Base-by-base conservation (phyloP, 2,888 invertebrate genomes). In the Heliconius hortense region DNA sequence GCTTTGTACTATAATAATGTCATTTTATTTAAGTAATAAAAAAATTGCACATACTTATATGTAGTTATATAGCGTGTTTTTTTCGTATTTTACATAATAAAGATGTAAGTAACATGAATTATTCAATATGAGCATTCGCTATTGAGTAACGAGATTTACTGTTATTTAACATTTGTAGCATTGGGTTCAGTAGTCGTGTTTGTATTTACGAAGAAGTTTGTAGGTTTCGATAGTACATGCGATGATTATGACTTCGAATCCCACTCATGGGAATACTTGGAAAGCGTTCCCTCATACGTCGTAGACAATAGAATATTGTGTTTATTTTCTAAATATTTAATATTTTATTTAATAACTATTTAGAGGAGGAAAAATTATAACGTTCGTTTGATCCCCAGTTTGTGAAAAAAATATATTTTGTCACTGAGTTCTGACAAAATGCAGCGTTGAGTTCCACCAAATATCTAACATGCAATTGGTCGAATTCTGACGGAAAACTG, bases 51-150 rank as follows among this genome's bases (percentile, higher is more conserved):
- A 21, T 63, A 31, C 18, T 10, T 35, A 10, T 35, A 35, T 35
- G 31, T 28, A 62, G 7, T 18, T 31, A 31, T 8, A 35, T n/a
- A 10, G 48, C 21, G n/a, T 11, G 4, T 28, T 69, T 69, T 68
- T 56, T 69, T 31, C n/a, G 28, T 24, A 69, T 35, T 69, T 69
- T 56, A 69, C 31, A 69, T 69, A 69, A 69, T 53, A 69, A 35
- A 69, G 69, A 69, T 56, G 69, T 56, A 56, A 69, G n/a, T 24
- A 15, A 69, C 56, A 31, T 69, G 69, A 69, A 69, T 69, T 35
- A 69, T 69, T 56, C 69, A 69, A n/a, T 35, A 35, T 31, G 39
- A 31, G n/a, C n/a, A 69, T 24, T 56, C 31, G 31, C 31, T 56
- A 69, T 69, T 69, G 69, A 56, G 56, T 69, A 69, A 69, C 31